Evolutionary conservation across 2,797 vertebrate species (phyloP), one percentile per base, ranked within the genome.

Genomic region (Holocentrus rufus): DNA sequence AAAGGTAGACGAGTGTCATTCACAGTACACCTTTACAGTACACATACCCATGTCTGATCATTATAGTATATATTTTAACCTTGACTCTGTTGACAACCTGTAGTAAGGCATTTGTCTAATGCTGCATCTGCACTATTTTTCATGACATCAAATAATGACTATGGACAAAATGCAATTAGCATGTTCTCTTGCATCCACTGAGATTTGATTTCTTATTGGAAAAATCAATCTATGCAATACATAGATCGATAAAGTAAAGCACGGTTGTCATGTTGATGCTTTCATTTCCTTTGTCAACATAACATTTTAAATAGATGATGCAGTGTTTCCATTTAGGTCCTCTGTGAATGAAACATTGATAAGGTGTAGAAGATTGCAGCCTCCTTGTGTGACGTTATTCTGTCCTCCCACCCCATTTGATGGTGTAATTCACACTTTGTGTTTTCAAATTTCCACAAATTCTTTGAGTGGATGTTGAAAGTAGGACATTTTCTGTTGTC

Each of bases 1-100:
- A 98, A 96, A 97, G 96, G 98, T 99, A 86, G 31, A n/a, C 2
- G 2, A 7, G 18, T 72, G 11, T 64, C 39, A 34, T 22, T 58
- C 14, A 79, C n/a, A 25, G 72, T 20, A 27, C 25, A 27, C 25
- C 2, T 27, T 4, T 39, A 20, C 13, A 70, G 10, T 22, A 58
- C 56, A 57, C 30, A 18, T 17, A 15, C 30, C 15, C 15, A 5
- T 27, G 1, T 15, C 30, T 34, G 55, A 31, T 18, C 25, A 17
- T 30, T 4, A 57, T n/a, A 7, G 55, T 57, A 57, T 18, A 56
- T 23, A 13, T 54, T 39, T 7, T 22, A 59, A 11, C 34, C 31
- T 22, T 39, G 52, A 54, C 52, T 23, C 10, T 25, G 50, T 27
- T 59, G 34, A 59, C 34, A 59, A 13, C n/a, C 31, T 36, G 2